A percentile compares a stretch with the other conserved stretches of the same genome.
These are phyloP conservation scores for Actinia equina DNA, from an alignment of 64 coral and sea anemone species.

Conservation along the genomic window DNA sequence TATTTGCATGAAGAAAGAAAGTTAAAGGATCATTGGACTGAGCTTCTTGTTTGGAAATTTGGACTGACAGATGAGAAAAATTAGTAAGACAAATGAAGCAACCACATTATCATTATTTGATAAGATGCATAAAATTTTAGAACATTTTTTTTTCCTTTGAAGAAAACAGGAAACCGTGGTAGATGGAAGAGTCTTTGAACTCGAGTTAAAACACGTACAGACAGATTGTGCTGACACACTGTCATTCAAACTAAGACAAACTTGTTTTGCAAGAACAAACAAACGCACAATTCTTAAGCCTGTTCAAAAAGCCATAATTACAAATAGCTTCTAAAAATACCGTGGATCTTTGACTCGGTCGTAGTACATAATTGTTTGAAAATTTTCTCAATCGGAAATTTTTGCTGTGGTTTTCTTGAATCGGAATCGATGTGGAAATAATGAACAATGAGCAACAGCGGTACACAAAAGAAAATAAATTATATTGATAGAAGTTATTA, in stretches of 20 bases:
- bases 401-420: not conserved
- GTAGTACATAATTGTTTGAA: conserved; percentile 1
- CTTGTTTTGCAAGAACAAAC: conserved; percentile 33
- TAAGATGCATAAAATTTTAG: not conserved
- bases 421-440: conserved; percentile 5
- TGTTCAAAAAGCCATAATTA: conserved; percentile 31
- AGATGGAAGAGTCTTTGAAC: conserved; percentile 9
- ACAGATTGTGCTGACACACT: conserved; percentile 16
- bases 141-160: not conserved
- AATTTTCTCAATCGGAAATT: not conserved
- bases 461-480: conserved; percentile 20
- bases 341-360: not conserved
- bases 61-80: not conserved
- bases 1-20: not conserved
- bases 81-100: not conserved
- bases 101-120: not conserved
- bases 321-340: conserved; percentile 34
- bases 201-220: conserved; percentile 14
- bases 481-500: conserved; percentile 24
- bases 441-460: conserved; percentile 11
- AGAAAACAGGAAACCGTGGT: conserved; percentile 1
- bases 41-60: not conserved
- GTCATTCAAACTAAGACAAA: conserved; percentile 17
- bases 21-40: not conserved
- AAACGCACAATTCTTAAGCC: conserved; percentile 26